A percentile compares a stretch with the other conserved stretches of the same genome.
phyloP scores from a whole-genome alignment of 2,797 vertebrate genomes.

The Bothrops alternatus region DNA sequence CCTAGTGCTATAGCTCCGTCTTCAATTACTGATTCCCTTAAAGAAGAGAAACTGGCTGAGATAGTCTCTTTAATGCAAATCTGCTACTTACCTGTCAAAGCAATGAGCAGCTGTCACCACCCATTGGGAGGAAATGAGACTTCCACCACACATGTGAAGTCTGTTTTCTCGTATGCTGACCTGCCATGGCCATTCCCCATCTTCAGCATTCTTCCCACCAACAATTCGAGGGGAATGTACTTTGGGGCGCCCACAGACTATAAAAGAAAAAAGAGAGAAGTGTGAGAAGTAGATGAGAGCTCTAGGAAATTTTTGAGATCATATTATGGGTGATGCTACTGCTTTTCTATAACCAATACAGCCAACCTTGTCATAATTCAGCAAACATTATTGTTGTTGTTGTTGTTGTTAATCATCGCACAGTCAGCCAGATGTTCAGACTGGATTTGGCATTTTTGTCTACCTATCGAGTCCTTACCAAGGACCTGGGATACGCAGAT shows the following conservation, averaged over 20 bases:
- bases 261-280: background rate
- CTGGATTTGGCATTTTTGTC: too few species aligned
- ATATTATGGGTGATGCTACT: background rate
- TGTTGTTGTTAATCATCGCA: too few species aligned
- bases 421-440: too few species aligned
- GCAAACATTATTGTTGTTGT: background rate
- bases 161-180: slow-evolving; percentile 58
- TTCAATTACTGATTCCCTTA: background rate
- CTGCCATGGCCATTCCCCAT: slow-evolving; percentile 80
- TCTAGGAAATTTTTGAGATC: background rate
- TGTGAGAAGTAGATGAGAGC: too few species aligned
- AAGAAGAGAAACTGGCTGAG: background rate
- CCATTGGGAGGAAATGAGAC: slow-evolving; percentile 73
- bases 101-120: slow-evolving; percentile 77
- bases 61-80: too few species aligned
- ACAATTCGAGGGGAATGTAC: slow-evolving; percentile 54
- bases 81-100: slow-evolving; percentile 54
- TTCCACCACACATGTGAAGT: slow-evolving; percentile 73
- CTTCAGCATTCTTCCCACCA: slow-evolving; percentile 53
- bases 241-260: slow-evolving; percentile 56
- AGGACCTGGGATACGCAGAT: too few species aligned
- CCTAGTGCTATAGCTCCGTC: background rate
- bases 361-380: background rate
- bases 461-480: too few species aligned
- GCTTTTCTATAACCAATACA: background rate